Base-by-base conservation (phyloP, 2,888 invertebrate species). In the Cactoblastis cactorum region DNA sequence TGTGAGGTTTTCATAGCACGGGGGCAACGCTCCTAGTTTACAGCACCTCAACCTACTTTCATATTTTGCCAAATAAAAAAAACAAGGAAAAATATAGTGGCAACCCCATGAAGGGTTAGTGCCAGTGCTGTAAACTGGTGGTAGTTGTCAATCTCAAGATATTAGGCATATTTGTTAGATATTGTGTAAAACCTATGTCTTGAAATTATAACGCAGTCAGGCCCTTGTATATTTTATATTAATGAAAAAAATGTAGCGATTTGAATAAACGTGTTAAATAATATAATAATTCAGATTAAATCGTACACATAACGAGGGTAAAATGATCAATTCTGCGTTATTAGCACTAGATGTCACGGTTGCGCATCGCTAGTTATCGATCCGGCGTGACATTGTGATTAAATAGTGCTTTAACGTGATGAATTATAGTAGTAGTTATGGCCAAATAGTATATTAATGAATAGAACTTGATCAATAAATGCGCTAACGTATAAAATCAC, bases 1-100 rank as follows among this genome's bases (percentile, higher is more conserved):
- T 73, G 76, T 66, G 77, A 80, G 81, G 81, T 80, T 81, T 80
- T 74, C 77, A 59, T 54, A 46, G 41, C 4, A 52, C 14, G 15
- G 28, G 12, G 28, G 11, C 28, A 28, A 28, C 1, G 28, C 28
- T 28, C 28, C 28, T 28, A 28, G 8, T 3, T 22, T 28, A 28
- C 8, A 2, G 28, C 3, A 28, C 28, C 28, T 1, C 28, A 28
- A 28, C 28, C 5, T 28, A 28, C 22, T 4, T 5, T n/a, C 5
- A 28, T 28, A 28, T 6, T 8, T 6, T n/a, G n/a, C n/a, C n/a
- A n/a, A n/a, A 28, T 6, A 28, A 28, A 28, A 28, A 28, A 8
- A 28, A 22, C 5, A 4, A 22, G n/a, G 11, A 33, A 33, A 34
- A n/a, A 34, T 12, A 22, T 22, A n/a, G n/a, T 22, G 22, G 22